Conservation (phyloP, 1,140 invertebrate species). For the Coboldia fuscipes region DNA sequence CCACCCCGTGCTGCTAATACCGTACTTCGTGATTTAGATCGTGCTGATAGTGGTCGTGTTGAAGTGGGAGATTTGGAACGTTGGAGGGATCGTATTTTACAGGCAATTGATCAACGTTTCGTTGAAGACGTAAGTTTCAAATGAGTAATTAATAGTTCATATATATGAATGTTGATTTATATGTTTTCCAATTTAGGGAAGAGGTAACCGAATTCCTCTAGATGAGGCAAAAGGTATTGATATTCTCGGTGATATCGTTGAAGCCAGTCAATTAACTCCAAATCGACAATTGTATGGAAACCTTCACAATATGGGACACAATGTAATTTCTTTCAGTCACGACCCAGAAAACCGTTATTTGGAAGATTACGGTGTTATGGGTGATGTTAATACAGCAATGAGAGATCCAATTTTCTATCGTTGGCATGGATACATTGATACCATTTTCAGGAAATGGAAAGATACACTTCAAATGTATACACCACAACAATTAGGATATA, state of each 20-base stretch:
- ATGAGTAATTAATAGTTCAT: not conserved
- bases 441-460: conserved; percentile 22
- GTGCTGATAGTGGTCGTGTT: conserved; percentile 33
- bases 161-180: not conserved
- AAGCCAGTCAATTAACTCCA: conserved; percentile 17
- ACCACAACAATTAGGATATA: not conserved
- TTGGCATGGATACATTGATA: conserved; percentile 20
- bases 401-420: conserved; percentile 25
- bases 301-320: conserved; percentile 33
- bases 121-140: conserved; percentile 22
- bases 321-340: conserved; percentile 25
- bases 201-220: conserved; percentile 18
- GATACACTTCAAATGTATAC: conserved; percentile 15
- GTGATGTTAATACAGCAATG: conserved; percentile 20
- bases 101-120: conserved; percentile 40
- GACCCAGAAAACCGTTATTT: conserved; percentile 29
- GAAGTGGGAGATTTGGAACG: conserved; percentile 42
- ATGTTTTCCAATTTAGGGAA: conserved; percentile 4
- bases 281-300: conserved; percentile 29
- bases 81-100: conserved; percentile 43
- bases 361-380: conserved; percentile 29
- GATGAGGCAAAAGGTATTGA: conserved; percentile 27
- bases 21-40: conserved; percentile 31
- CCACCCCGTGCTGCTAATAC: conserved; percentile 26
- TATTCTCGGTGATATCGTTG: conserved; percentile 24